These are phyloP conservation scores for Radopholus similis DNA, from an alignment of 1,140 invertebrate species.

Conservation along the genomic window DNA sequence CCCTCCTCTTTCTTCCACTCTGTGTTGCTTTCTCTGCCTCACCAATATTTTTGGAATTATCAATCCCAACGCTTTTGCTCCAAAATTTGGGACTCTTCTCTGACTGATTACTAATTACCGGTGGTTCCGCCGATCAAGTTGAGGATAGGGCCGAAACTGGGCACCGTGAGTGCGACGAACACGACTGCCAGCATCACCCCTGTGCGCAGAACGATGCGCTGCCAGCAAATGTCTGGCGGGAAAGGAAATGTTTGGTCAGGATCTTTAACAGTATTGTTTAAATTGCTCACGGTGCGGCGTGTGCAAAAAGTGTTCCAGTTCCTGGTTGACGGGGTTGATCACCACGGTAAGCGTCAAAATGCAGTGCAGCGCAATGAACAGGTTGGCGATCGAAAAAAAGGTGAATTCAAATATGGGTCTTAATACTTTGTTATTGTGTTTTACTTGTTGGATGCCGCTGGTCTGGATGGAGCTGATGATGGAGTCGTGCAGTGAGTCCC, in stretches of 20 bases:
- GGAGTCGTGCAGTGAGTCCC: constrained; percentile 34
- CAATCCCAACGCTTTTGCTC: too few relatives aligned
- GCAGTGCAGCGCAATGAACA: constrained; percentile 43
- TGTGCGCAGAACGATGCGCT: constrained; percentile 25
- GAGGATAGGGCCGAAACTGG: constrained; percentile 39
- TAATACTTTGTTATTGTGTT: not conserved
- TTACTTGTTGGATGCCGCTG: constrained; percentile 25
- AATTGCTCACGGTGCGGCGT: constrained; percentile 38
- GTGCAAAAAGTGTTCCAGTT: constrained; percentile 36
- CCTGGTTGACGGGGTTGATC: constrained; percentile 43
- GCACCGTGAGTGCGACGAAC: constrained; percentile 28
- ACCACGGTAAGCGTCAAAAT: constrained; percentile 40
- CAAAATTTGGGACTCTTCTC: too few relatives aligned
- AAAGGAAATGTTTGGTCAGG: not conserved
- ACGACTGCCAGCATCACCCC: constrained; percentile 26
- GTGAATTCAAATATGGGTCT: not conserved
- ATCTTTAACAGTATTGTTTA: not conserved
- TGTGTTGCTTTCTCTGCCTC: too few relatives aligned
- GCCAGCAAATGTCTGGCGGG: constrained; percentile 25
- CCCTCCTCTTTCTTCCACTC: too few relatives aligned
- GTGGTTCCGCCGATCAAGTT: constrained; percentile 31
- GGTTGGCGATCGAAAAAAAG: constrained; percentile 21
- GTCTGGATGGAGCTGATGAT: constrained; percentile 40
- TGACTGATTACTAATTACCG: too few relatives aligned
- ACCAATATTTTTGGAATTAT: too few relatives aligned